Base-by-base conservation (phyloP, 2,113 vertebrate genomes). In the Electrona antarctica region DNA sequence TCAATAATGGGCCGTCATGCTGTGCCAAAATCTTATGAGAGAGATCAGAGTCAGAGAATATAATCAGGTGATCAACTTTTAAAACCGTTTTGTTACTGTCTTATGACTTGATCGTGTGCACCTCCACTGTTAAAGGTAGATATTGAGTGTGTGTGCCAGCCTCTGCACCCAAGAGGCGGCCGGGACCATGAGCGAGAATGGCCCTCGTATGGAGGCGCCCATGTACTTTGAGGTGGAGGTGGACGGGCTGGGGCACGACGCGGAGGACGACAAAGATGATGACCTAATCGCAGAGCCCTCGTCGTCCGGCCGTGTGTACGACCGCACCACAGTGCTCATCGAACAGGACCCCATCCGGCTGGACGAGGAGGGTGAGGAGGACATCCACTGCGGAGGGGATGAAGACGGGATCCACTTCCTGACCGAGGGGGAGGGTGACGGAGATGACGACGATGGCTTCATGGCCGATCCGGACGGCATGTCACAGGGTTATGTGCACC, bases 401-500 rank as follows among this genome's bases (percentile, higher is more conserved):
- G 88, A 95, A 65, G 95, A 94, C 80, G 89, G 89, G n/a, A 91
- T 97, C 87, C 86, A 94, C 77, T 98, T 98, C 80, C 77, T 99
- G 10, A 94, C 95, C 0, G 96, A 96, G 71, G 95, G 94, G 0
- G 97, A 98, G 78, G 96, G 94, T 60, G 95, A 93, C 64, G 90
- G 81, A 15, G 96, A 95, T 61, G 95, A 96, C 15, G 94, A 94
- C 0, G 96, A 97, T 60, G 95, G 95, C 73, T 96, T 98, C 69
- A 96, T 99, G 92, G 62, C 82, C 2, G 97, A 98, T 79, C 94
- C 95, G 73, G 98, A 98, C 82, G 95, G 94, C 78, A 98, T 99
- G 95, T 95, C 95, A 29, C 98, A 98, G 91, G 98, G 98, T 87
- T 99, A 99, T 0, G 96, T 99, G 73, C 98, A 99, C 82, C 98